A percentile compares a stretch with the other conserved stretches of the same genome.
Evolutionary conservation across 2,113 vertebrate species (phyloP).

Genomic region (Poeciliopsis occidentalis): DNA sequence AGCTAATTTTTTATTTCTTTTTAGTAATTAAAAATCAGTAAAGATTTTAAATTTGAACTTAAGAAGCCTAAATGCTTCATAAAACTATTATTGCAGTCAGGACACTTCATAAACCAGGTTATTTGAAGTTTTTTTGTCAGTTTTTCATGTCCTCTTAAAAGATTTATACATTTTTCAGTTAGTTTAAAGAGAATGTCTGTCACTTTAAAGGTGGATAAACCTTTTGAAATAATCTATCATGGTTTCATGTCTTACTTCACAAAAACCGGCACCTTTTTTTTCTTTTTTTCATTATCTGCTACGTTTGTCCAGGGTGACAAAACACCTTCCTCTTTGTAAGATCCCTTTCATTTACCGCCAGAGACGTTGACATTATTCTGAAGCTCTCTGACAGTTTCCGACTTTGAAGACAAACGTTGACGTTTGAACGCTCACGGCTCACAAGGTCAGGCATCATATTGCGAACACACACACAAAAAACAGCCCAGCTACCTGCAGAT

Average conservation of each 20-base stretch:
- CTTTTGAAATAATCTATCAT: neutral
- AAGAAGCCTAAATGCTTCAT: neutral
- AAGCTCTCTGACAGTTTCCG: slow-evolving; percentile 6
- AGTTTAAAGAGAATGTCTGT: neutral
- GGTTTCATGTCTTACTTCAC: neutral
- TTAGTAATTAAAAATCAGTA: neutral
- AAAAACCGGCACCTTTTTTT: neutral
- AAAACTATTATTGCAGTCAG: neutral
- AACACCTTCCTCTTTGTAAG: neutral
- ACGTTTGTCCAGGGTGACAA: neutral
- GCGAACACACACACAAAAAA: neutral
- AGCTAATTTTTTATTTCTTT: neutral
- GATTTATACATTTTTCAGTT: neutral
- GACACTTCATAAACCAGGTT: neutral
- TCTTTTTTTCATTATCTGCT: neutral
- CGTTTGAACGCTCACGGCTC: neutral
- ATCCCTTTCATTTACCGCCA: neutral
- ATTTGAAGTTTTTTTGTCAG: neutral
- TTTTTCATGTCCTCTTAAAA: neutral
- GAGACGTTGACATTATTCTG: neutral
- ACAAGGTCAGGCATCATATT: neutral
- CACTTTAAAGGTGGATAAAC: neutral
- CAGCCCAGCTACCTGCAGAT: slow-evolving; percentile 27
- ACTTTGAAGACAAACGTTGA: neutral
- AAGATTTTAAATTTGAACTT: neutral